Evolutionary conservation across 1,140 invertebrate species (phyloP), one percentile per base, ranked within the genome.

Genomic region (Macrotrachela quadricornifera): DNA sequence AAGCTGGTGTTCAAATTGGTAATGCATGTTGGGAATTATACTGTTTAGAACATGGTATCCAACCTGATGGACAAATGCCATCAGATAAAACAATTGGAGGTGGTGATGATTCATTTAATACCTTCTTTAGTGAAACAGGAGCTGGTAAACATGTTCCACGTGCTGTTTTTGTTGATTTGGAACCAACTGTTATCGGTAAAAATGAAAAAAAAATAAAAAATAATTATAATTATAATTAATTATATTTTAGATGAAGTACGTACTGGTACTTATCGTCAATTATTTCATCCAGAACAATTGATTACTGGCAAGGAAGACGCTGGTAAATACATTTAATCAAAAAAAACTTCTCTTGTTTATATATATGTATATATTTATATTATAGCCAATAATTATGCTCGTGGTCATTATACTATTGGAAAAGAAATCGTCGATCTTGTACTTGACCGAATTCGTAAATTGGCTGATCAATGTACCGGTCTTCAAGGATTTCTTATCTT

Each of bases 1-100:
- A 85, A 71, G 81, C 81, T 56, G 82, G 82, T 49, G 80, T 82
- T 10, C 82, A 84, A 68, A 82, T 84, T 63, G 82, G 81, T 57
- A 82, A 82, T 62, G 79, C 79, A 45, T 74, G 72, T 56, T 75
- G 73, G 73, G 82, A 84, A 64, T 71, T 85, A 42, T 84, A 83
- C 70, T 84, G 82, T 64, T 67, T 83, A 58, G 82, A 83, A 66
- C 81, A 83, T 70, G 80, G 80, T 21, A 84, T 85, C 64, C 80
- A 83, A 64, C 81, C 81, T 43, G 81, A 84, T 69, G 82, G 82
- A 1, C 70, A 74, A 50, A 57, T 61, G 36, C 55, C 79, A n/a
- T 73, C 74, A 16, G 75, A 77, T 1, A 66, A 75, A 63, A 74
- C 74, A 13, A 71, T 78, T 46, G 77, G 63, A 45, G 54, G 57